Evolutionary conservation across 2,113 vertebrate genomes (phyloP), one percentile per base, ranked within the genome.

Genomic region (Syngnathus floridae): DNA sequence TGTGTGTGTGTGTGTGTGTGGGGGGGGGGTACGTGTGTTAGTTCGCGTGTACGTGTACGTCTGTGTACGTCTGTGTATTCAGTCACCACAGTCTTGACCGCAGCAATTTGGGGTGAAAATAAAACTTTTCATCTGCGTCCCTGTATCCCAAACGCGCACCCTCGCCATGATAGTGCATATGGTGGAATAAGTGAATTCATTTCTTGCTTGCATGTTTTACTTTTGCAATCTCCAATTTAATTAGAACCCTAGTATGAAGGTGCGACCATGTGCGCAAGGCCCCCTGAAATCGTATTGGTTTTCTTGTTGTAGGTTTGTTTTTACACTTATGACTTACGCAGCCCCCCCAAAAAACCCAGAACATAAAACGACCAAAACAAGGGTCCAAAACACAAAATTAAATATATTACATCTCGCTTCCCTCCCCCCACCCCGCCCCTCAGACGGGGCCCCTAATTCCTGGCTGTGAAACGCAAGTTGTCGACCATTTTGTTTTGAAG

Each of bases 71-170:
- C 38, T 5, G 56, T 38, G 58, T 21, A 4, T 78, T 66, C 63
- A 66, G 71, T 72, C 75, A 62, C 76, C 71, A 40, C 81, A 76
- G 75, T 72, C 78, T 41, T 64, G 71, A 80, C 84, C 84, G 73
- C 79, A 80, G 63, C 70, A 74, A 64, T 77, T 70, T 59, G 66
- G 63, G 46, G 64, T 48, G 61, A 79, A 63, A 62, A 79, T 76
- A 79, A 41, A 41, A 41, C 66, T 56, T 64, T 45, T 0, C 21
- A 4, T 26, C 22, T 35, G 11, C 4, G 9, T 13, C 13, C 19
- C 13, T 21, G 12, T 57, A 45, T 26, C 4, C 8, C 58, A 19
- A 59, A 48, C 48, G 26, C 54, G 13, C 52, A 21, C 40, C 48
- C 26, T 35, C 26, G 3, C 17, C 5, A 48, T 19, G 48, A 49